Conservation (phyloP, 2,113 vertebrate species). For the Murina feae region DNA sequence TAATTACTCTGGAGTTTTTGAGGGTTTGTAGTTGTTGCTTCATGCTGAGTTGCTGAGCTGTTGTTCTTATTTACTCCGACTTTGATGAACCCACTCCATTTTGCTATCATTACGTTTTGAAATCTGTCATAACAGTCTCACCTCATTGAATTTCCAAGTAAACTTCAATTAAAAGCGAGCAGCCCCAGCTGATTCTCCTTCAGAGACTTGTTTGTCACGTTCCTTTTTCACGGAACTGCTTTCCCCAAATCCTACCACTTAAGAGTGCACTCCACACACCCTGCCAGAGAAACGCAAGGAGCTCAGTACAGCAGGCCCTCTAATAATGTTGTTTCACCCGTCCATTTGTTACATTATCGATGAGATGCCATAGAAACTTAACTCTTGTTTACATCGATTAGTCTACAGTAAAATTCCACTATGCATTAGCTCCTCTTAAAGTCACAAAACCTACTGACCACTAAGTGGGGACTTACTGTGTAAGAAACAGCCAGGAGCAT, state of each 20-base stretch:
- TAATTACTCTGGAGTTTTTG: constrained; percentile 21
- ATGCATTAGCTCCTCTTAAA: background rate
- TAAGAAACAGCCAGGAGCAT: constrained; percentile 72
- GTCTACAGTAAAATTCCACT: background rate
- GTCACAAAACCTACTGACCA: background rate
- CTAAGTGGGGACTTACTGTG: background rate
- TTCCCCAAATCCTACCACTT: background rate
- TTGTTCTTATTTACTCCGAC: constrained; percentile 54
- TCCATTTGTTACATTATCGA: background rate
- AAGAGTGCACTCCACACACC: rapidly evolving
- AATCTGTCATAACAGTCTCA: constrained; percentile 73
- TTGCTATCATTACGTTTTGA: constrained; percentile 60
- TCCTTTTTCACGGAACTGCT: background rate
- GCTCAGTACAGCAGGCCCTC: background rate
- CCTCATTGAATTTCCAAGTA: constrained; percentile 68
- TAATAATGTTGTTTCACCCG: background rate
- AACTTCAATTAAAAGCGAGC: constrained; percentile 62
- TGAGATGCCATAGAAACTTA: background rate
- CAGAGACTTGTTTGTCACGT: background rate
- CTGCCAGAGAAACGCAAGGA: constrained; percentile 37
- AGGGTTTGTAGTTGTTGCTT: constrained; percentile 34
- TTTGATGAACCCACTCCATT: constrained; percentile 58
- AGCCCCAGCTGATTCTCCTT: constrained; percentile 2
- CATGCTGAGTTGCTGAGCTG: constrained; percentile 38
- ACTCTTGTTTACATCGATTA: background rate